Evolutionary conservation across 2,797 vertebrate genomes (phyloP), one percentile per base, ranked within the genome.

Genomic region (Sarcoramphus papa): DNA sequence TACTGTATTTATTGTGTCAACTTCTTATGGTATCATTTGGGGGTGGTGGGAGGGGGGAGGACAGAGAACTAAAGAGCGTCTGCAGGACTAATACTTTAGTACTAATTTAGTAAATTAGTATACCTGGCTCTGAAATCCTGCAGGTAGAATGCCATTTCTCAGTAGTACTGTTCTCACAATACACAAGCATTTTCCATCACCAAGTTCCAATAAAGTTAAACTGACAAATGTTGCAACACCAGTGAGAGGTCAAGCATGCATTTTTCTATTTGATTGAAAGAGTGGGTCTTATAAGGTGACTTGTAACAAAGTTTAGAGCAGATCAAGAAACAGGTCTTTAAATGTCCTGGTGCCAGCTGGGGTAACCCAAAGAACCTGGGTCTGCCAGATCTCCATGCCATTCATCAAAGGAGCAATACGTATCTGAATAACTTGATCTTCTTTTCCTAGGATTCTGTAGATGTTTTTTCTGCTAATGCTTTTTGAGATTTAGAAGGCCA

Each of bases 121-220:
- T 64, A 90, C 62, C 62, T 95, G 92, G 27, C 60, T 80, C 35
- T 90, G 65, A 97, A 94, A 85, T 48, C 69, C 54, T 68, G 76
- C 74, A 85, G 9, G 20, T 40, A 63, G 27, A 60, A 56, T 45
- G 18, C 4, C 3, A 19, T 48, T 33, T 51, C 80, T 93, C 56
- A 41, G 14, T 48, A 35, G 12, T 3, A 67, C 9, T 21, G 10
- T 53, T 56, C 47, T 54, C 53, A 33, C 2, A 1, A 64, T 23
- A 31, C 5, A 31, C 12, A 45, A 73, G 20, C 11, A 82, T 9
- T 51, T 69, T 85, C 20, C 56, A 47, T 17, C 10, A 45, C 10
- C 8, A 43, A 21, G 37, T 53, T 74, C 18, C 14, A 37, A 56
- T 45, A 47, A 50, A 56, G 15, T 33, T 56, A 76, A 85, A 50